Base-by-base conservation (phyloP, 2,888 invertebrate species). In the Selenia dentaria region DNA sequence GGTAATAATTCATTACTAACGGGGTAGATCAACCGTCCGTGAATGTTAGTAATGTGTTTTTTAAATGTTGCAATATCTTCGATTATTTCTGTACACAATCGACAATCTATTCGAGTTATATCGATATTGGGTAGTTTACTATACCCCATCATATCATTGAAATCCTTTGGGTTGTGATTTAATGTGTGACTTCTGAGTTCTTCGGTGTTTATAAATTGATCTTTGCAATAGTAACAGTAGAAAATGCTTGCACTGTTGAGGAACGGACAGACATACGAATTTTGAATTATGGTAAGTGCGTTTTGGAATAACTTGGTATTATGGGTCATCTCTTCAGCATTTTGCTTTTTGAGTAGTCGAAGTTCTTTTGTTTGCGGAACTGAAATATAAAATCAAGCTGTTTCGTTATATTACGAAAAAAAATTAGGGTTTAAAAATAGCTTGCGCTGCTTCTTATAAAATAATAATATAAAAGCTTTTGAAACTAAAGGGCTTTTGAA, bases 121-220 rank as follows among this genome's bases (percentile, higher is more conserved):
- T 88, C 88, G 24, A 88, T 81, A 74, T 88, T 86, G 0, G 87
- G 87, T 47, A 81, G 67, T 53, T 86, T 87, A 13, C 79, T 83
- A 51, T 79, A 77, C 39, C 82, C 81, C 45, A 83, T 81, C 40
- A 79, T 75, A 8, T 60, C 66, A 34, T 79, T 74, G 49, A 85
- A 84, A 2, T 69, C 40, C 5, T 64, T 67, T 0, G 88, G 87
- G n/a, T 84, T 67, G 51, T 89, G 89, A 0, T 74, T 63, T 0
- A 77, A 27, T 0, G 89, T 89, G 37, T 89, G 89, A 1, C 80
- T 80, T 5, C 88, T 54, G 0, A 90, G 41, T 42, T 89, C 88
- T 0, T 54, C 68, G 0, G 89, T 86, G 24, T 86, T 83, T 0
- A 83, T 84, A 59, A 86, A 89, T 8, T 87, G 86, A 8, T 85